Base-by-base conservation (phyloP, 2,113 vertebrate genomes). In the Uropsilus gracilis region DNA sequence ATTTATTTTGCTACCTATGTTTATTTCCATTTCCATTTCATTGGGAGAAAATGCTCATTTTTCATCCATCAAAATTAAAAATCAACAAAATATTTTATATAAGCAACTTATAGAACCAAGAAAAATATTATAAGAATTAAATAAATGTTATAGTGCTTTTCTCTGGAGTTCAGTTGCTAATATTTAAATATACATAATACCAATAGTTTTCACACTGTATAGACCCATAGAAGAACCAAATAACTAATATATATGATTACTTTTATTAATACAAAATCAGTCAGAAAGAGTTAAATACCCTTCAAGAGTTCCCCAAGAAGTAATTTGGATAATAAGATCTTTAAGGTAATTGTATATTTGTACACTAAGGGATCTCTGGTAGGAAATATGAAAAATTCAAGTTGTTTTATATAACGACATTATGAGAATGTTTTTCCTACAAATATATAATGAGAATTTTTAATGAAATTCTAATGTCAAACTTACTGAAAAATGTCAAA, bases 91-190 rank as follows among this genome's bases (percentile, higher is more conserved):
- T 39, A 32, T 26, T 81, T 59, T 87, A 53, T 55, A 30, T 68
- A 84, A 80, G 7, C 16, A 87, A 75, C 30, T 69, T 84, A 0
- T 30, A 66, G 61, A 72, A 9, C 22, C 26, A 73, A 9, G 50
- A 11, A 96, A 92, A 89, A 73, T 50, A 89, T 46, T 94, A 4
- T 22, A 94, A 91, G 94, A 81, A 73, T 50, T 77, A 84, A 3
- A 8, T 59, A 92, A 76, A 53, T 63, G 12, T 76, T 96, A 28
- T 2, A 83, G 44, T 16, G 73, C 4, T 53, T 95, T 90, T n/a
- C 24, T 8, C 16, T 63, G 30, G 88, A 78, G n/a, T 90, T 80
- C 34, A 73, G 22, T 63, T 66, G 50, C 34, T 75, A 53, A 37
- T 82, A 3, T 80, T 53, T 71, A 86, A 77, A 89, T 5, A 5